phyloP scores from a whole-genome alignment of 2,113 vertebrate genomes.

The Corydoras maculifer region DNA sequence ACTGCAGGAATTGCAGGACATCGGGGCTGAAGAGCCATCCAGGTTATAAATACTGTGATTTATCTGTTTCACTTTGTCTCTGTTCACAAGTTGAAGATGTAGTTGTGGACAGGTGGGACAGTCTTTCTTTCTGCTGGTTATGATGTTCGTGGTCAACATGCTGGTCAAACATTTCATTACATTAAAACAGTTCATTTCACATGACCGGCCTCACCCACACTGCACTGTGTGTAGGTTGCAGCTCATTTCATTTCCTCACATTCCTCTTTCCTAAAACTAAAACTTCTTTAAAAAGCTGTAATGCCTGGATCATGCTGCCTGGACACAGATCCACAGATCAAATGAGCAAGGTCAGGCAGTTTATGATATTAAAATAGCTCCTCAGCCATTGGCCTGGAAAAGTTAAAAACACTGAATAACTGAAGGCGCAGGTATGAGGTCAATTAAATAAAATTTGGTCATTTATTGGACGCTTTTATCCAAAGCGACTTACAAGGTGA shows the following conservation, averaged over 20 bases:
- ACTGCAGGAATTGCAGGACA: slow-evolving; percentile 2
- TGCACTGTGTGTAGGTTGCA: neutral
- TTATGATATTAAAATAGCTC: neutral
- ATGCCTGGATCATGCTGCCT: neutral
- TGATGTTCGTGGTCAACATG: neutral
- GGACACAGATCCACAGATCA: neutral
- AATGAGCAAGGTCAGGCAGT: neutral
- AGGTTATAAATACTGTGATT: slow-evolving; percentile 25
- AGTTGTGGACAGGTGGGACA: neutral
- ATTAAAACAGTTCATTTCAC: neutral
- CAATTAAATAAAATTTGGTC: no score
- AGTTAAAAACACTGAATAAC: no score
- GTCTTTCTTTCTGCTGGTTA: neutral
- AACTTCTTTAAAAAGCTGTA: neutral
- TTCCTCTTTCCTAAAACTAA: neutral
- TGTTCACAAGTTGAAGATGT: neutral
- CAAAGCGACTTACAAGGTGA: no score
- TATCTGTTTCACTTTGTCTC: slow-evolving; percentile 22
- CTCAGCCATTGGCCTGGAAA: no score
- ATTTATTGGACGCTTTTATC: no score
- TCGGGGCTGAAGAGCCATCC: neutral
- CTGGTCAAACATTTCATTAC: no score
- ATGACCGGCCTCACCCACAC: neutral
- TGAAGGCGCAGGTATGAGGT: no score
- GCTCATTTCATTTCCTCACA: neutral